Evolutionary conservation across 2,113 vertebrate species (phyloP).

Genomic region (Pipa parva): DNA sequence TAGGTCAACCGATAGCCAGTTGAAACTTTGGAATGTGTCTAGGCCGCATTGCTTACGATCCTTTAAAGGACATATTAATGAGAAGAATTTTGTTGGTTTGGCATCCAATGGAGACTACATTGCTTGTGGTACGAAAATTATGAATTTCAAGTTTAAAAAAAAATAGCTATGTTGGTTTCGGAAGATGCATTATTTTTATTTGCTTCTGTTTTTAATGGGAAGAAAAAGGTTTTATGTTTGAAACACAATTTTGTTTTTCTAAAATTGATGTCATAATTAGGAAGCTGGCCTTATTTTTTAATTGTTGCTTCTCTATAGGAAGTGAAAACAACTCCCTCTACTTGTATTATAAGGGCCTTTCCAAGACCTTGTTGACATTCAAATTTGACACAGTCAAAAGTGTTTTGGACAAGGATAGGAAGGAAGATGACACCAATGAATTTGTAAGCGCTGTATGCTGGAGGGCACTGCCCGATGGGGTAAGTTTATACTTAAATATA

Average conservation of each 20-base stretch:
- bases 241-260: no score
- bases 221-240: no score
- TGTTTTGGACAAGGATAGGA: constrained; percentile 95
- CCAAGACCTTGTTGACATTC: constrained; percentile 95
- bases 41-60: constrained; percentile 95
- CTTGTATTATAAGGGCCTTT: constrained; percentile 97
- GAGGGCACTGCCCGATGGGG: constrained; percentile 92
- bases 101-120: constrained; percentile 97
- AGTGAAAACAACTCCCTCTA: constrained; percentile 98
- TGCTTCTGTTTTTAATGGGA: no score
- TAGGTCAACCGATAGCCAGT: constrained; percentile 96
- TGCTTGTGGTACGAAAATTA: constrained; percentile 81
- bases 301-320: constrained; percentile 63
- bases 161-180: no score
- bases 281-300: no score
- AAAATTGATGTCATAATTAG: no score
- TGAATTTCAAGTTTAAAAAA: no score
- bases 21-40: constrained; percentile 97
- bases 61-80: constrained; percentile 98
- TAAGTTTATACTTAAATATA: constrained; percentile 59
- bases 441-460: constrained; percentile 98
- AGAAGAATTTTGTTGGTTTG: constrained; percentile 97
- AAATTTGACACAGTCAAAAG: constrained; percentile 98
- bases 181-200: no score
- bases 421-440: constrained; percentile 97